Evolutionary conservation across 2,888 invertebrate genomes (phyloP), one percentile per base, ranked within the genome.

Genomic region (Mantis religiosa): DNA sequence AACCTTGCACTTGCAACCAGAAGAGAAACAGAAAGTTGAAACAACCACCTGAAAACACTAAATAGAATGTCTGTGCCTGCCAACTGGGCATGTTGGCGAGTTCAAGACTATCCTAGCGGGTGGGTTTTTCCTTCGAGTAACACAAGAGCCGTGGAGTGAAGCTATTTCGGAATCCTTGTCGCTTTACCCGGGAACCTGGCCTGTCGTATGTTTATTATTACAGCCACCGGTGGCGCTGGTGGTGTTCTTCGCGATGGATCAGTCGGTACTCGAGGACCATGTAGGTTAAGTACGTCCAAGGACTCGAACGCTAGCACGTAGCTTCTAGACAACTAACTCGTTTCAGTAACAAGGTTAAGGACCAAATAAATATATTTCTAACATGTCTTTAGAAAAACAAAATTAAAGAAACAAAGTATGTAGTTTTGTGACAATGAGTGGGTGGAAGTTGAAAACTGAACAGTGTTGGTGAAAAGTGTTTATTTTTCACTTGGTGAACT

Each of bases 101-200:
- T 54, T 71, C 71, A 83, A 87, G 83, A 71, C 82, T 14, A 27
- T 82, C 34, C 82, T 28, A 87, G 87, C 30, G 84, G 84, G 71
- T 81, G 34, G 86, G 89, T 83, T 87, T 89, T 89, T 84, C 89
- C 89, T 87, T 54, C 47, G 85, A 41, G 85, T 71, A 71, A 71
- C 54, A 71, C 54, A 71, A 71, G 54, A 71, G n/a, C 27, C 25
- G n/a, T 14, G 27, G 30, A 82, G 82, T 82, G 30, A 89, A 84
- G 89, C 89, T 89, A 89, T 89, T 89, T 89, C 89, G 54, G 89
- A 89, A 87, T 84, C 27, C 82, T 71, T 82, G 82, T 82, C 41
- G 87, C 87, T 87, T 89, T 89, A 83, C 84, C 89, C 83, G 81
- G 89, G 89, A 30, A 83, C 89, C 30, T 83, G 84, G 83, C 83